Percentiles rank a stretch among this genome's conserved stretches.
Conservation (phyloP, 2,888 invertebrate genomes). For the Trachelus stipa region DNA sequence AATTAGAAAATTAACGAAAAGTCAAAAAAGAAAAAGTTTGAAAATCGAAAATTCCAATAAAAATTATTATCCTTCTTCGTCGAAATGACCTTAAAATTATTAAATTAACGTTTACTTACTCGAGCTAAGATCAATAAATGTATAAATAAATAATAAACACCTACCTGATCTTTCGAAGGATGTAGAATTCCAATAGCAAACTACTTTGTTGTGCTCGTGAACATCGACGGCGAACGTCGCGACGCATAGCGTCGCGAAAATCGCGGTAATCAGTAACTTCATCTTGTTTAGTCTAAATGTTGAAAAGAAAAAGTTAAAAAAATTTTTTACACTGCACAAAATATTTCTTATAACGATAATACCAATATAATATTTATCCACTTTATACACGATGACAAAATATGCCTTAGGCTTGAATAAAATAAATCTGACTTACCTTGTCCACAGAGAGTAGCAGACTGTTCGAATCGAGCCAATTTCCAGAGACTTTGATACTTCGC, state of each 20-base stretch:
- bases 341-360: not conserved
- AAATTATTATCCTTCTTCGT: not conserved
- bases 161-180: slow-evolving; percentile 78
- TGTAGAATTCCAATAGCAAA: slow-evolving; percentile 80
- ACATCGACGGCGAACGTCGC: slow-evolving; percentile 63
- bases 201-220: slow-evolving; percentile 71
- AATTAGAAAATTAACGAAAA: not conserved
- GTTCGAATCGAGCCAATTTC: slow-evolving; percentile 35
- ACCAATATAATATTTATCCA: not conserved
- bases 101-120: not conserved
- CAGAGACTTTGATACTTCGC: slow-evolving; percentile 51
- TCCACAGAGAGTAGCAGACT: slow-evolving; percentile 47
- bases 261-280: slow-evolving; percentile 46
- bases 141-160: slow-evolving; percentile 40
- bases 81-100: too few species aligned
- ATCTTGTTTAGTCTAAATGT: slow-evolving; percentile 32
- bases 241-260: slow-evolving; percentile 49
- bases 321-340: not conserved
- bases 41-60: not conserved
- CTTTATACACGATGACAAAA: not conserved
- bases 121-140: not conserved
- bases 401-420: not conserved
- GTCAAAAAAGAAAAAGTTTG: not conserved
- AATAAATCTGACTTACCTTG: slow-evolving; percentile 38
- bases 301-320: not conserved